Evolutionary conservation across 2,797 vertebrate genomes (phyloP).

Genomic region (Oryzias sinensis): DNA sequence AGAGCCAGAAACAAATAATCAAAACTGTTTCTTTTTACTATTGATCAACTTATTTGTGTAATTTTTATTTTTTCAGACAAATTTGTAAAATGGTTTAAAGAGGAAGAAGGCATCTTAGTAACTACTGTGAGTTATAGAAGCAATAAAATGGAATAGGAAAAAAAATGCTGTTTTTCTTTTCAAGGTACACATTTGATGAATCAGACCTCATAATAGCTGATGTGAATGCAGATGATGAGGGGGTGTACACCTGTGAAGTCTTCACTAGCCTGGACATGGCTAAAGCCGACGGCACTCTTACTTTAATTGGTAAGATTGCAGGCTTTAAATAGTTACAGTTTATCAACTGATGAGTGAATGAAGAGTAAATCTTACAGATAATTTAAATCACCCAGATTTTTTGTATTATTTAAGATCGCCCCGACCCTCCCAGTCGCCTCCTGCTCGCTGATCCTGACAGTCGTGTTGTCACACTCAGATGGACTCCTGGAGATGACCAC

Average conservation of each 20-base stretch:
- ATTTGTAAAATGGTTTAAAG: not conserved
- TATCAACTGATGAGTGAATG: no score
- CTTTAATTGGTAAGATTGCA: conserved; percentile 82
- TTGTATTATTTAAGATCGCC: conserved; percentile 63
- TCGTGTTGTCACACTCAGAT: conserved; percentile 69
- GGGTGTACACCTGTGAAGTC: conserved; percentile 84
- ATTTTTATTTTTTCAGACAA: not conserved
- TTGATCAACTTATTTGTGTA: accelerated
- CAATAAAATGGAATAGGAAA: not conserved
- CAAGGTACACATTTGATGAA: conserved; percentile 82
- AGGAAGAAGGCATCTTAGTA: not conserved
- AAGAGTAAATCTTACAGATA: no score
- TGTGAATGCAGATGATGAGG: conserved; percentile 81
- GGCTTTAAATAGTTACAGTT: not conserved
- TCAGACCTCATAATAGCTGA: conserved; percentile 76
- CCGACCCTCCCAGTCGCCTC: conserved; percentile 71
- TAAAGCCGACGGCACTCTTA: conserved; percentile 79
- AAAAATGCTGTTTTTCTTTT: conserved; percentile 11
- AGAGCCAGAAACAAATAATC: not conserved
- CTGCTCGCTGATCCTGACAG: conserved; percentile 59
- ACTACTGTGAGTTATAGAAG: not conserved
- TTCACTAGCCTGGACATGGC: conserved; percentile 82
- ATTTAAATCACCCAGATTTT: no score
- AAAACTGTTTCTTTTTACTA: not conserved
- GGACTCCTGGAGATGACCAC: conserved; percentile 79